A percentile compares a stretch with the other conserved stretches of the same genome.
phyloP scores from a whole-genome alignment of 2,888 invertebrate species.

The Myopa testacea region DNA sequence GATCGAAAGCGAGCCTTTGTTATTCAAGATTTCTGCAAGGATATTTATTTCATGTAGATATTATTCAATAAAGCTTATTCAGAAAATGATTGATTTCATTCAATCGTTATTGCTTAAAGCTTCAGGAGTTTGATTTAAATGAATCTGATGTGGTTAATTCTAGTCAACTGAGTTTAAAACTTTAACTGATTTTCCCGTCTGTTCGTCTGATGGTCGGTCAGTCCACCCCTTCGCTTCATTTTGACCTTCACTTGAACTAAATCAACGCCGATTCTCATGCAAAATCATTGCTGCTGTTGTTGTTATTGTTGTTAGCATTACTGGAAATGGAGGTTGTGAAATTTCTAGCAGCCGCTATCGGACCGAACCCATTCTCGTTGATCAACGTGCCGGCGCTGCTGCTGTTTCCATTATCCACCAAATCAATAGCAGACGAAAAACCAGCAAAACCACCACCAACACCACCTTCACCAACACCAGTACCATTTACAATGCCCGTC shows the following conservation, averaged over 20 bases:
- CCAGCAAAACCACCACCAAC: constrained; percentile 27
- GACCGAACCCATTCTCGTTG: constrained; percentile 52
- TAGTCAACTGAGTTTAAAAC: too few relatives aligned
- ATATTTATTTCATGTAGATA: too few relatives aligned
- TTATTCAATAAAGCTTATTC: too few relatives aligned
- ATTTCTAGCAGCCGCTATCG: constrained; percentile 56
- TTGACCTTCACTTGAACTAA: constrained; percentile 48
- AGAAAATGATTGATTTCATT: too few relatives aligned
- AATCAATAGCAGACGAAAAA: constrained; percentile 52
- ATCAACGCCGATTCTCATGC: constrained; percentile 60
- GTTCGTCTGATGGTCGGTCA: background rate
- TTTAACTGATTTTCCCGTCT: too few relatives aligned
- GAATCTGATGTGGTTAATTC: too few relatives aligned
- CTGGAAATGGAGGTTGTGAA: constrained; percentile 50
- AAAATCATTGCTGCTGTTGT: constrained; percentile 57
- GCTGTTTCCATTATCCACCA: constrained; percentile 53
- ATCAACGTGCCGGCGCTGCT: constrained; percentile 58
- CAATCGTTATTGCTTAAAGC: too few relatives aligned
- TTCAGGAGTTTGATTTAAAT: too few relatives aligned
- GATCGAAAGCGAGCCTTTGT: too few relatives aligned
- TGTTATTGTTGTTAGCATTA: constrained; percentile 45
- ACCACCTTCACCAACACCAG: constrained; percentile 36
- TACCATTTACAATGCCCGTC: background rate
- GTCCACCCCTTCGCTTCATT: background rate
- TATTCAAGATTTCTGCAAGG: too few relatives aligned